Conservation (phyloP, 2,113 vertebrate genomes). For the Daubentonia madagascariensis region DNA sequence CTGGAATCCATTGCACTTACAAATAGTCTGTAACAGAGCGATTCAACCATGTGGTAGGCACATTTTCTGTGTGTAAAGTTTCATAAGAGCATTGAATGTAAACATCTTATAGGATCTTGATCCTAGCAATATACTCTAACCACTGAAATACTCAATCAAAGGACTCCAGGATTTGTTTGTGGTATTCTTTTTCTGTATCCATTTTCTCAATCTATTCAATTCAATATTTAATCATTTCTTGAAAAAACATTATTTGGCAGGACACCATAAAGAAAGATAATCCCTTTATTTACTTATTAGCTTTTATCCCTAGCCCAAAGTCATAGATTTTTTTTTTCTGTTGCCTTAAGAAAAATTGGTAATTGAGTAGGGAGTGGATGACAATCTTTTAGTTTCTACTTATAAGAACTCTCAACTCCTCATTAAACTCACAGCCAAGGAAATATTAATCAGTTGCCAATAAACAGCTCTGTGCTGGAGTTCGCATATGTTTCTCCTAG, state of each 20-base stretch:
- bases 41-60: not conserved
- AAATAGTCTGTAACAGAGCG: not conserved
- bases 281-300: not conserved
- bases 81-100: not conserved
- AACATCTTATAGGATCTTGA: not conserved
- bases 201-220: not conserved
- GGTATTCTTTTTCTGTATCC: not conserved
- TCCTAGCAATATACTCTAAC: not conserved
- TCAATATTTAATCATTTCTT: slow-evolving; percentile 15
- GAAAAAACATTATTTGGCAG: not conserved
- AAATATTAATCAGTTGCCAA: slow-evolving; percentile 66
- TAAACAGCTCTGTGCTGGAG: slow-evolving; percentile 33
- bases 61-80: not conserved
- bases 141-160: not conserved
- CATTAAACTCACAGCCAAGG: slow-evolving; percentile 52
- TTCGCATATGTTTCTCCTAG: slow-evolving; percentile 58
- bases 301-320: not conserved
- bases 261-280: not conserved
- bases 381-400: slow-evolving; percentile 29
- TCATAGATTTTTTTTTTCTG: not conserved
- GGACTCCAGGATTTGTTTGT: not conserved
- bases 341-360: slow-evolving; percentile 12
- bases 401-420: slow-evolving; percentile 32
- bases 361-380: slow-evolving; percentile 15
- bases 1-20: not conserved